phyloP scores from a whole-genome alignment of 2,888 invertebrate species.

The Slavum lentiscoides region DNA sequence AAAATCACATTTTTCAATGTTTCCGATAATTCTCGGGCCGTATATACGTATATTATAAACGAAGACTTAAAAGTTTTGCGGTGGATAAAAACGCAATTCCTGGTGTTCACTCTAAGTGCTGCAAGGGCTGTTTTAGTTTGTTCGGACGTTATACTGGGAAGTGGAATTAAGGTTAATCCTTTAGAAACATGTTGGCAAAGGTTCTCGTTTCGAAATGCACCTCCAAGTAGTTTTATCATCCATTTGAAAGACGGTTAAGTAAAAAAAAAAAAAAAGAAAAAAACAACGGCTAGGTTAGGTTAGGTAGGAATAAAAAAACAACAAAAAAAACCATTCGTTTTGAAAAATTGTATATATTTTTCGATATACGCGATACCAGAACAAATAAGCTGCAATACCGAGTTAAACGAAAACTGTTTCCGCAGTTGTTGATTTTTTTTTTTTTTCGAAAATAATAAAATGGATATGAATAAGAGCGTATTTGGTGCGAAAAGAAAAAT shows the following conservation, averaged over 20 bases:
- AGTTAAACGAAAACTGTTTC: no score
- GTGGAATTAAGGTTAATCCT: conserved; percentile 49
- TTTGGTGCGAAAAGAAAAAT: no score
- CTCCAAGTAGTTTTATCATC: conserved; percentile 26
- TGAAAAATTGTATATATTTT: no score
- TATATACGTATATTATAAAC: conserved; percentile 10
- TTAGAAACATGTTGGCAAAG: conserved; percentile 48
- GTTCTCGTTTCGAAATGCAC: conserved; percentile 31
- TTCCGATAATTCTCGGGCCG: conserved; percentile 14
- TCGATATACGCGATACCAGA: no score
- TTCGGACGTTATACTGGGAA: conserved; percentile 39
- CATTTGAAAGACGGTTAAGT: not conserved
- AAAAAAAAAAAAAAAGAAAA: conserved; percentile 17
- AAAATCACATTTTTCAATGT: conserved; percentile 17
- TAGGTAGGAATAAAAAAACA: no score
- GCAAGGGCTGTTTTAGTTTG: conserved; percentile 41
- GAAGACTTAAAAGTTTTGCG: conserved; percentile 31
- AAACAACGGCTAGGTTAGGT: no score
- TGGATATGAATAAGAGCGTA: no score
- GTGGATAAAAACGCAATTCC: conserved; percentile 43
- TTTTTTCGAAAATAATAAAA: no score
- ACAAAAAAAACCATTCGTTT: no score
- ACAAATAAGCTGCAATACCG: no score
- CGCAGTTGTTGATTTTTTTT: no score
- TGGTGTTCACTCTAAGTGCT: conserved; percentile 20